Evolutionary conservation across 2,888 invertebrate species (phyloP).

Genomic region (Pachycephus smyrnensis): DNA sequence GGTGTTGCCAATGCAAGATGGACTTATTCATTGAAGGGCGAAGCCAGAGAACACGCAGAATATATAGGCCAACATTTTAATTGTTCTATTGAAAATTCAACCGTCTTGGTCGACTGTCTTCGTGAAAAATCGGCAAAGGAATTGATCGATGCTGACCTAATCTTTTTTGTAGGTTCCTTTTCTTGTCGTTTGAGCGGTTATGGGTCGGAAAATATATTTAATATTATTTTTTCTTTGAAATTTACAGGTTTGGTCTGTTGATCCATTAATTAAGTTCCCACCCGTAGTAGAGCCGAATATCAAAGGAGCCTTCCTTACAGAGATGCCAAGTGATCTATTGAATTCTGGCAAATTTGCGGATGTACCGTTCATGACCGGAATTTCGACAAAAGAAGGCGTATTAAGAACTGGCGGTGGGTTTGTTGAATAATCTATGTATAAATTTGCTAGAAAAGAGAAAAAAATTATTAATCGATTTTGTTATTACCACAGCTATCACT

Average conservation of each 20-base stretch:
- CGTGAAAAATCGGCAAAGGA: slow-evolving; percentile 12
- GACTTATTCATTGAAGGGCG: slow-evolving; percentile 16
- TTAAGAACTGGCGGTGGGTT: background rate
- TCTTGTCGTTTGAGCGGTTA: background rate
- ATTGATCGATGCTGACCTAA: slow-evolving; percentile 11
- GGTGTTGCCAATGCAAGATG: slow-evolving; percentile 22
- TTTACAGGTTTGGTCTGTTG: slow-evolving; percentile 17
- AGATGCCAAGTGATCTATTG: slow-evolving; percentile 8
- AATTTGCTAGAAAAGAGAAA: background rate
- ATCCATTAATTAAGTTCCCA: slow-evolving; percentile 15
- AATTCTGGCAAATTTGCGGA: slow-evolving; percentile 16
- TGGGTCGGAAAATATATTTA: background rate
- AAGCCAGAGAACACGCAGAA: slow-evolving; percentile 17
- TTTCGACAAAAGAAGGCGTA: slow-evolving; percentile 19
- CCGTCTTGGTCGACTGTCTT: slow-evolving; percentile 19
- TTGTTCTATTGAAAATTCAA: slow-evolving; percentile 15
- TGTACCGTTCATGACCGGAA: slow-evolving; percentile 21
- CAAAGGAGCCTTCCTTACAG: slow-evolving; percentile 18
- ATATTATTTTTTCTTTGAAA: background rate
- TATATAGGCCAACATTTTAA: slow-evolving; percentile 11
- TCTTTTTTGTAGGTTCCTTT: slow-evolving; percentile 10
- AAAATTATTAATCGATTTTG: background rate
- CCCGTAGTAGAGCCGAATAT: slow-evolving; percentile 16
- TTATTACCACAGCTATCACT: slow-evolving; percentile 10
- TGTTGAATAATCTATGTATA: background rate